Evolutionary conservation across 2,888 invertebrate species (phyloP).

Genomic region (Disparrhopalites patrizii): DNA sequence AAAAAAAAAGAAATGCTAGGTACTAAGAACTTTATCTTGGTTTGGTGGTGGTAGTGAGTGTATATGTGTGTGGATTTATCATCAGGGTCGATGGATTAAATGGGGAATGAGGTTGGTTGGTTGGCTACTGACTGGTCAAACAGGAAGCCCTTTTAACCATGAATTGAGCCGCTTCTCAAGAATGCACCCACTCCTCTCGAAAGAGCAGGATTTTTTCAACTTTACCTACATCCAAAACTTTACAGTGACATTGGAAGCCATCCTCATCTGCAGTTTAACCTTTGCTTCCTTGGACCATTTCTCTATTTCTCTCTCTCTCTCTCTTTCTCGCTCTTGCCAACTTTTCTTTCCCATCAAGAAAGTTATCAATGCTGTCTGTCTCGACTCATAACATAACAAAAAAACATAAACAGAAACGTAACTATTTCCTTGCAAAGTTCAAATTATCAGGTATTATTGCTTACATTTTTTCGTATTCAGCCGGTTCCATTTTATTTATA

Average conservation of each 20-base stretch:
- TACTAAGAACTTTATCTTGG: conserved; percentile 5
- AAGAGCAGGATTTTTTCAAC: conserved; percentile 6
- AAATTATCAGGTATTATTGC: too few relatives aligned
- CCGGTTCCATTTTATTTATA: too few relatives aligned
- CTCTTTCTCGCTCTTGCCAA: too few relatives aligned
- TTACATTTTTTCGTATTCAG: too few relatives aligned
- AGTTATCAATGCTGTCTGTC: too few relatives aligned
- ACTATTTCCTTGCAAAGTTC: too few relatives aligned
- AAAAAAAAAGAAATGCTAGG: background rate
- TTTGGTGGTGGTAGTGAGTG: too few relatives aligned
- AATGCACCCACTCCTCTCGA: conserved; percentile 2
- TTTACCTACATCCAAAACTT: conserved; percentile 27
- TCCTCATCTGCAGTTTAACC: background rate
- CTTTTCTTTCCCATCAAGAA: too few relatives aligned
- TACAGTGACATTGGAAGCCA: background rate
- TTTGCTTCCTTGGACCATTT: too few relatives aligned
- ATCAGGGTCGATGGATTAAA: conserved; percentile 41
- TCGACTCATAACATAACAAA: too few relatives aligned
- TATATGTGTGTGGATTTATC: conserved; percentile 24
- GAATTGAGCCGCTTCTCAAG: conserved; percentile 16
- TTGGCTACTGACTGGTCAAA: conserved; percentile 44
- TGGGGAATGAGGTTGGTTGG: conserved; percentile 43
- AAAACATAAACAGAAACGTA: too few relatives aligned
- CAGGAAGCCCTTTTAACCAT: conserved; percentile 43
- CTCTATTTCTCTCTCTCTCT: too few relatives aligned